A percentile compares a stretch with the other conserved stretches of the same genome.
Conservation (phyloP, 1,140 invertebrate genomes). For the Chironomus striatipennis region DNA sequence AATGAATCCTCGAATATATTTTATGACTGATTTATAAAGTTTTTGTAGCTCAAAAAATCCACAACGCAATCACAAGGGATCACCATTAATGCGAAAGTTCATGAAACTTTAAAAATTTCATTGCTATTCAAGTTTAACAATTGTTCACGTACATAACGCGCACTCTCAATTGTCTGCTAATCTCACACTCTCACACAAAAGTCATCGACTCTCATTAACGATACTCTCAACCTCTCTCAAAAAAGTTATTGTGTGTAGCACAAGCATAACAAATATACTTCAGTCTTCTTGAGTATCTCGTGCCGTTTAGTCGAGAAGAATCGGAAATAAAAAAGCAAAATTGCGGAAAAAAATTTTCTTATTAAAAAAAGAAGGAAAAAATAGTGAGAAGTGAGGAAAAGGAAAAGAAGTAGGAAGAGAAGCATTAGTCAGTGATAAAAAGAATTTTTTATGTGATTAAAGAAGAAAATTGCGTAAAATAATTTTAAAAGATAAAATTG, state of each 20-base stretch:
- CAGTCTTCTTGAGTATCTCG: neutral
- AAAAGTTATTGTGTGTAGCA: neutral
- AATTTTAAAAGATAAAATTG: no score
- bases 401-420: neutral
- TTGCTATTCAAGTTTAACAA: neutral
- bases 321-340: neutral
- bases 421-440: neutral
- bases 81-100: no score
- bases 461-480: no score
- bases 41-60: no score
- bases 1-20: no score
- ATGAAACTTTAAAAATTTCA: neutral
- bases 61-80: no score
- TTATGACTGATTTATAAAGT: no score
- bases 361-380: neutral
- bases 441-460: neutral
- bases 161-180: neutral
- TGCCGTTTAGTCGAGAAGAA: neutral
- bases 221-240: neutral
- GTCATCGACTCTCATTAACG: neutral
- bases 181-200: neutral
- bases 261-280: neutral
- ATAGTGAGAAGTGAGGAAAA: neutral
- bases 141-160: neutral
- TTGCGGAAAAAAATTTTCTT: neutral